A percentile compares a stretch with the other conserved stretches of the same genome.
Conservation (phyloP, 2,113 vertebrate species). For the Bettongia penicillata region DNA sequence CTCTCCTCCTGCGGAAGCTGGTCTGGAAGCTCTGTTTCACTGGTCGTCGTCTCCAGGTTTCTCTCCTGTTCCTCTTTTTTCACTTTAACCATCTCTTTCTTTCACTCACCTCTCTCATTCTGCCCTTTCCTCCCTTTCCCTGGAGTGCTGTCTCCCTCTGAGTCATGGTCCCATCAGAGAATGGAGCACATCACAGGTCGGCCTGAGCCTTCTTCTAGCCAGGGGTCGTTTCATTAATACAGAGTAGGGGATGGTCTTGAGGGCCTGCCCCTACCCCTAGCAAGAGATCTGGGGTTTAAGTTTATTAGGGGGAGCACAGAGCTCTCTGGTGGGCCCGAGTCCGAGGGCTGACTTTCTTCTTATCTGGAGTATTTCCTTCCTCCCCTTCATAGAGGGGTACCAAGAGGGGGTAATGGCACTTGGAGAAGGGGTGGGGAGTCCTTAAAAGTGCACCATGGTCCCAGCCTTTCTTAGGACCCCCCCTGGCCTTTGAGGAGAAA, state of each 20-base stretch:
- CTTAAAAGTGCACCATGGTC: constrained; percentile 41
- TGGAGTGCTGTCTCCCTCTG: background rate
- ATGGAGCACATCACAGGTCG: background rate
- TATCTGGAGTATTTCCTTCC: background rate
- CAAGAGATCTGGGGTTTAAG: too few relatives aligned
- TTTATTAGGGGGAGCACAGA: background rate
- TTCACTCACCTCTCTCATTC: background rate
- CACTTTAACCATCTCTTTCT: background rate
- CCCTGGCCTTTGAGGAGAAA: constrained; percentile 63
- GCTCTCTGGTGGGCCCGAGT: background rate
- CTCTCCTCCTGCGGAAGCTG: too few relatives aligned
- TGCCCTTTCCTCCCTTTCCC: background rate
- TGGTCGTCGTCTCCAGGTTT: background rate
- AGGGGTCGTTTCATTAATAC: background rate
- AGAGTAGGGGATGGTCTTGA: background rate
- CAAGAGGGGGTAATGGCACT: constrained; percentile 14
- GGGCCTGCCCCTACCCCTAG: background rate
- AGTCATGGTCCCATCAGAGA: background rate
- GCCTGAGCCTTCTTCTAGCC: background rate
- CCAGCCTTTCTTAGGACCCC: constrained; percentile 11
- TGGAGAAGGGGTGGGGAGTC: background rate
- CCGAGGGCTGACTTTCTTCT: constrained; percentile 57
- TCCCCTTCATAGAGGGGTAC: background rate
- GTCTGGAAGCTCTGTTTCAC: background rate
- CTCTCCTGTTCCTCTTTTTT: background rate